Base-by-base conservation (phyloP, 2,113 vertebrate genomes). In the Eptesicus fuscus region DNA sequence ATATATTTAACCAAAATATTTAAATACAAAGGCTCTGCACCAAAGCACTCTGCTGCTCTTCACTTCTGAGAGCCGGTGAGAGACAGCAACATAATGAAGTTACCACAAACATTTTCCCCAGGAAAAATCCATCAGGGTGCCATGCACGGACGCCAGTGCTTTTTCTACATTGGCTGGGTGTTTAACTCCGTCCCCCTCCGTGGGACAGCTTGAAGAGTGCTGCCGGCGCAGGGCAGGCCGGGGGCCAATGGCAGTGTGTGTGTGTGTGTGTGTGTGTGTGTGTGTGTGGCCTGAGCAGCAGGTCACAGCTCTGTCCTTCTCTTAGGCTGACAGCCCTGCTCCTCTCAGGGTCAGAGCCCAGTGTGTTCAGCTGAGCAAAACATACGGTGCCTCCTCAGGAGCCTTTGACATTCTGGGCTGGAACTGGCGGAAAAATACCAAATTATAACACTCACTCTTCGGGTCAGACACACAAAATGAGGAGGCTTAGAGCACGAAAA, bases 1-100 rank as follows among this genome's bases (percentile, higher is more conserved):
- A 91, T 83, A 88, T 37, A 77, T 95, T 95, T 96, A 95, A 96
- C 90, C 92, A 96, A 95, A 97, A 96, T 95, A 97, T 97, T 97
- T 93, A 97, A 97, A 97, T 94, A 95, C 74, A 95, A 96, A 95
- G 59, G 77, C 73, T 97, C n/a, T 88, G 77, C 91, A 32, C 63
- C 88, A 90, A 96, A 73, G 37, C 32, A 40, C 88, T 59, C 56
- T 80, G 69, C 22, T 53, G 90, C 65, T 40, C 80, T 91, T 92
- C 76, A 23, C 59, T 18, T 88, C 70, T 40, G 42, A 61, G 78
- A 92, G 59, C 56, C 37, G 25, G 30, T 51, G 77, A 90, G 88
- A 87, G 49, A 14, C 9, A 49, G 6, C 65, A 86, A 35, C 51
- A 59, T 47, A 76, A 70, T 95, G 83, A 95, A 96, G 92, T 85